phyloP scores from a whole-genome alignment of 2,113 vertebrate species.

The Nerophis ophidion region DNA sequence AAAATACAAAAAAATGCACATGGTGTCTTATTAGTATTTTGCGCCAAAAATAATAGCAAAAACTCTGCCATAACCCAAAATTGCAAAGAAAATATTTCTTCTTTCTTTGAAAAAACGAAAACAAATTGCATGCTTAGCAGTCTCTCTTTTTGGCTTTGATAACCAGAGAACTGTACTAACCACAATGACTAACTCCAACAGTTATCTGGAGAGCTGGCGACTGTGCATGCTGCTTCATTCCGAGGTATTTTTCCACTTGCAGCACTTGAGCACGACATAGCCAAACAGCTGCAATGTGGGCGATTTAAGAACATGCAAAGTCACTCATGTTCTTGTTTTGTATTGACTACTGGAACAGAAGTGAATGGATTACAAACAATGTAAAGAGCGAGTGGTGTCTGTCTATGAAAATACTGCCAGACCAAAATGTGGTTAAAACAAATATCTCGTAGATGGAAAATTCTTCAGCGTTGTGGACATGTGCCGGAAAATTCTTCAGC shows the following conservation, averaged over 20 bases:
- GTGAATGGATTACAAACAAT: not conserved
- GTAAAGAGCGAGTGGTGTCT: not conserved
- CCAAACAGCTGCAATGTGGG: conserved; percentile 1
- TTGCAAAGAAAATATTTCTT: not conserved
- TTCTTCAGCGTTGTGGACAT: not conserved
- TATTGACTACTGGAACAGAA: conserved; percentile 9
- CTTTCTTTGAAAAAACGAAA: conserved; percentile 4
- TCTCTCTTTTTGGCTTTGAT: conserved; percentile 25
- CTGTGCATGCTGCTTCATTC: not conserved
- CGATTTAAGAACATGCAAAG: conserved; percentile 14
- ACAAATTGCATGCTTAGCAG: conserved; percentile 11
- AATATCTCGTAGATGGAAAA: no score
- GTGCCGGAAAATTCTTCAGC: not conserved
- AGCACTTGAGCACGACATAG: not conserved
- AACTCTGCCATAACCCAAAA: not conserved
- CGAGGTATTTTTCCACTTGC: conserved; percentile 42
- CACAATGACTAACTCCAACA: conserved; percentile 41
- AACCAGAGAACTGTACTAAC: conserved; percentile 33
- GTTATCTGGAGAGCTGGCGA: conserved; percentile 50
- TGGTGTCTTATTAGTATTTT: no score
- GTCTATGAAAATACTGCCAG: not conserved
- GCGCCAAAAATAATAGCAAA: no score
- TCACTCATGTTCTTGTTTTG: conserved; percentile 6
- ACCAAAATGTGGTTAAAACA: not conserved
- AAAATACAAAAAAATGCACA: no score